phyloP scores from a whole-genome alignment of 2,113 vertebrate species.

The Lepidothrix coronata region DNA sequence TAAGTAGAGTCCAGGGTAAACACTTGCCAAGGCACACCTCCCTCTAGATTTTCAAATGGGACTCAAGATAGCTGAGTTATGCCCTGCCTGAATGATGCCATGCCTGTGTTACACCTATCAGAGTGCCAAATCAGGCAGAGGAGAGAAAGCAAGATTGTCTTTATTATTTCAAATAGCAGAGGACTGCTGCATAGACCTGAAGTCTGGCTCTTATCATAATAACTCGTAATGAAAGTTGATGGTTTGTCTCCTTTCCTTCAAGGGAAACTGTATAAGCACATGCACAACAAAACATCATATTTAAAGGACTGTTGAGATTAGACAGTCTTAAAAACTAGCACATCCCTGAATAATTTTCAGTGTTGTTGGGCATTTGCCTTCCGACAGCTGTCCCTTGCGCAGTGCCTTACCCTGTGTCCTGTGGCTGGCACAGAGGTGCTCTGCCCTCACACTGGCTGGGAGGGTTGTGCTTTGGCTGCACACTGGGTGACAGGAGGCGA shows the following conservation, averaged over 20 bases:
- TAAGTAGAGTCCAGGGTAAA: background rate
- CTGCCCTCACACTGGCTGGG: too few relatives aligned
- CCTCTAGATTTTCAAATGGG: background rate
- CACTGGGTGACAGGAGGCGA: background rate
- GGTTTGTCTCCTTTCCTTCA: background rate
- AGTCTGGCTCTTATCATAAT: background rate
- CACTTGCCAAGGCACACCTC: background rate
- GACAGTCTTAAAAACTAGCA: background rate
- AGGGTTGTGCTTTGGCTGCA: accelerated
- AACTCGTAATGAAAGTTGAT: background rate
- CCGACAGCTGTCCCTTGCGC: accelerated
- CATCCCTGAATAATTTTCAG: background rate
- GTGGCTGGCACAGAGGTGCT: background rate
- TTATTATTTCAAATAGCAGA: background rate
- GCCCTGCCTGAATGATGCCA: accelerated
- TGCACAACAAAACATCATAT: background rate
- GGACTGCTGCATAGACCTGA: background rate
- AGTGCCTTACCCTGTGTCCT: accelerated
- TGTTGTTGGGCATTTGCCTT: background rate
- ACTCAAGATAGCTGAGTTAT: too few relatives aligned
- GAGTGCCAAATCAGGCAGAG: background rate
- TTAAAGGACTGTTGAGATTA: background rate
- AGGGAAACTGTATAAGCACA: background rate
- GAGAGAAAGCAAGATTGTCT: background rate
- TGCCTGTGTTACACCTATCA: accelerated